Base-by-base conservation (phyloP, 35 echinoderm and acorn worm species). In the Ptychodera flava region DNA sequence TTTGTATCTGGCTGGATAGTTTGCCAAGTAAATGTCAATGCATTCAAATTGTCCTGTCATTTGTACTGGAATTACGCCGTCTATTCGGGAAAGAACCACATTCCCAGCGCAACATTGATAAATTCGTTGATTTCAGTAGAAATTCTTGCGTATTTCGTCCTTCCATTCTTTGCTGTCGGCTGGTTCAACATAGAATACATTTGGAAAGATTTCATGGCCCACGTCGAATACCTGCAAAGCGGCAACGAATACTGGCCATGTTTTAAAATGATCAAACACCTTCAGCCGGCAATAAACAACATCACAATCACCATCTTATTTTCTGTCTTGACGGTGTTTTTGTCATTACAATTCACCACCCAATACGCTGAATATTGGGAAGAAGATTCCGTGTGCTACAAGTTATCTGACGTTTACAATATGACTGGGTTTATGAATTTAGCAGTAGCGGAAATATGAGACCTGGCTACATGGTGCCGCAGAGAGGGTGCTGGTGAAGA, bases 261-360 rank as follows among this genome's bases (percentile, higher is more conserved):
- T 64, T 64, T 64, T 64, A 64, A 64, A 64, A 64, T 64, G 45
- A 64, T 64, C 45, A 64, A 64, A 64, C 45, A 64, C 45, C 45
- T 64, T 22, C 6, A 64, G 45, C 45, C 45, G 22, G 22, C 22
- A 6, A 22, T 12, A 64, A 64, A 22, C 45, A 64, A 64, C 22
- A 22, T 64, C 22, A 64, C 45, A 64, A 64, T 6, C 45, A 64
- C 45, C 6, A 64, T 64, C 45, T 6, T 64, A 22, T 64, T 64
- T 64, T 64, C 45, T 12, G 45, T 22, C 22, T 22, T 64, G 22
- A 64, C 6, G 6, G 45, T 64, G 6, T 64, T 64, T 22, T 22
- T 64, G 45, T 64, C 45, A 22, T 22, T 64, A 22, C 45, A 64
- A 22, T 22, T 64, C 6, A 64, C 45, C 45, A 64, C 6, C 22